Base-by-base conservation (phyloP, 64 coral and sea anemone genomes). In the Stichodactyla mertensii region DNA sequence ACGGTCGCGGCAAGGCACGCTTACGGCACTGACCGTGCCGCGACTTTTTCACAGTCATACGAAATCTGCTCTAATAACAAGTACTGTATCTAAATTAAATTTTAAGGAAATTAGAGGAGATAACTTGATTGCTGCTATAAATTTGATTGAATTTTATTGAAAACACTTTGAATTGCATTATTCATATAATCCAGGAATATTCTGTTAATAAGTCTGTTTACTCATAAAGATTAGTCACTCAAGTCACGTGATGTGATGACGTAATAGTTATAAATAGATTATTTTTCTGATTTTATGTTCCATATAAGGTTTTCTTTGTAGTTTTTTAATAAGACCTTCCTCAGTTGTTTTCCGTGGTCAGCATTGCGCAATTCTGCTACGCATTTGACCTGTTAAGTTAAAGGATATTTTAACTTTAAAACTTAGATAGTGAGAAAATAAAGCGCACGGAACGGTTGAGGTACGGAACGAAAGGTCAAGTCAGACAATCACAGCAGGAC, bases 251-350 rank as follows among this genome's bases (percentile, higher is more conserved):
- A 2, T 31, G 11, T 26, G 19, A 74, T 28, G 23, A 74, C 69
- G 69, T 74, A 9, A 74, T 74, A 13, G 69, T 31, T 10, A 74
- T 74, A 31, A 74, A 74, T 74, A 55, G 78, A 81, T 81, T 16
- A 81, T 11, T 85, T 56, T 10, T 85, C 83, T 58, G 55, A 31
- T 54, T 52, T 85, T 1, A 20, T 7, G 56, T 64, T 85, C 83
- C 83, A 85, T 51, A 36, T 58, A 11, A 85, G 10, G 83, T 85
- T 56, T n/a, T 85, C 83, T 24, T 85, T 58, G 83, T 85, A 85
- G 55, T 36, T 58, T 16, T 85, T 16, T n/a, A 28, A 16, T 22
- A 85, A 60, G 4, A 27, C 60, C 15, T 52, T 85, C 52, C 18
- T 85, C n/a, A 85, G 83, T 60, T 85, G 55, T 85, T 85, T 60